Percentiles rank a stretch among this genome's conserved stretches.
Conservation (phyloP, 1,140 invertebrate species). For the Batillaria attramentaria region DNA sequence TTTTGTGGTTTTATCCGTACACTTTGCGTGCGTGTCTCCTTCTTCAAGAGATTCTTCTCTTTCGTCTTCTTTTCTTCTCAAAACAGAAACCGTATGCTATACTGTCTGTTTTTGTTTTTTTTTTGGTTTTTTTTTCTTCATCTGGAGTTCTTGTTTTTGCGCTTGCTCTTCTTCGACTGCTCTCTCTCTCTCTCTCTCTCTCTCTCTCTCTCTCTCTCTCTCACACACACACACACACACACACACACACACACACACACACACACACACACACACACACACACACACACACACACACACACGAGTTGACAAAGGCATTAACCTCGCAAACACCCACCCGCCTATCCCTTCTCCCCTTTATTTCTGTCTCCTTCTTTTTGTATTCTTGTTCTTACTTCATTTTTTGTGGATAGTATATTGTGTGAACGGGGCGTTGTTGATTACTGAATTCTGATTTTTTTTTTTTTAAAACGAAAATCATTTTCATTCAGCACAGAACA, state of each 20-base stretch:
- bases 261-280: neutral
- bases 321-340: no score
- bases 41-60: neutral
- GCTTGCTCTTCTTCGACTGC: neutral
- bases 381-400: no score
- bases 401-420: no score
- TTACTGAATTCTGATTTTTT: no score
- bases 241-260: neutral
- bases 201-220: neutral
- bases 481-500: no score
- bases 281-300: slow-evolving; percentile 5
- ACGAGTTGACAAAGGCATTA: no score
- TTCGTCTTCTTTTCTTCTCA: neutral
- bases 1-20: neutral
- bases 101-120: neutral
- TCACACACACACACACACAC: neutral
- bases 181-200: neutral
- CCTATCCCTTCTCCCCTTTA: no score
- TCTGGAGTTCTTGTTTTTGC: neutral
- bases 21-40: neutral
- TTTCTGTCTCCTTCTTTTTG: no score
- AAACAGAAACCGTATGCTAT: no score
- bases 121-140: neutral
- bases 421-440: no score
- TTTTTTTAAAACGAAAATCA: no score